Evolutionary conservation across 1,140 invertebrate genomes (phyloP).

Genomic region (Riptortus pedestris): DNA sequence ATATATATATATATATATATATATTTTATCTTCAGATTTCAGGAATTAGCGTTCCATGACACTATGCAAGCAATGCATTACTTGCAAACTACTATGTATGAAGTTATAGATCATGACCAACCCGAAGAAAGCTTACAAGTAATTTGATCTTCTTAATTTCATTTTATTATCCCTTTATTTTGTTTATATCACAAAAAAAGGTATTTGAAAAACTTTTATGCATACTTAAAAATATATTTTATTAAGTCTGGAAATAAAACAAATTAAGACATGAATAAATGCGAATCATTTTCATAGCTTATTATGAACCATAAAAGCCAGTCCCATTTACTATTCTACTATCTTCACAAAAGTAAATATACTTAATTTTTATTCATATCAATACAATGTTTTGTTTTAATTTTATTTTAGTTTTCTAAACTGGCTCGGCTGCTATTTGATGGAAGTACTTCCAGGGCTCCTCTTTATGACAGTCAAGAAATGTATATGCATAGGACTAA

Average conservation of each 20-base stretch:
- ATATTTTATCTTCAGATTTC: not conserved
- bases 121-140: not conserved
- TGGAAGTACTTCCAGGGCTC: not conserved
- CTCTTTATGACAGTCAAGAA: not conserved
- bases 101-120: not conserved
- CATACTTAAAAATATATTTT: too few species aligned
- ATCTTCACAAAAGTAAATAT: too few species aligned
- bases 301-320: too few species aligned
- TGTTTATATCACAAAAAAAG: too few species aligned
- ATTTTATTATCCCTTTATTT: too few species aligned
- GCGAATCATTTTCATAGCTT: too few species aligned
- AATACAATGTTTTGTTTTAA: not conserved
- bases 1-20: slow-evolving; percentile 3
- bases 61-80: not conserved
- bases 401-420: not conserved
- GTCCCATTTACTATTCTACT: too few species aligned
- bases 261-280: too few species aligned
- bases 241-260: too few species aligned
- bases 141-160: too few species aligned
- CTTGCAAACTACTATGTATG: not conserved
- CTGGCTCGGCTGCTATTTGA: not conserved
- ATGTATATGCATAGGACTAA: not conserved
- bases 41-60: not conserved
- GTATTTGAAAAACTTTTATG: too few species aligned
- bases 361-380: not conserved